Conservation (phyloP, 2,113 vertebrate species). For the Heptranchias perlo region DNA sequence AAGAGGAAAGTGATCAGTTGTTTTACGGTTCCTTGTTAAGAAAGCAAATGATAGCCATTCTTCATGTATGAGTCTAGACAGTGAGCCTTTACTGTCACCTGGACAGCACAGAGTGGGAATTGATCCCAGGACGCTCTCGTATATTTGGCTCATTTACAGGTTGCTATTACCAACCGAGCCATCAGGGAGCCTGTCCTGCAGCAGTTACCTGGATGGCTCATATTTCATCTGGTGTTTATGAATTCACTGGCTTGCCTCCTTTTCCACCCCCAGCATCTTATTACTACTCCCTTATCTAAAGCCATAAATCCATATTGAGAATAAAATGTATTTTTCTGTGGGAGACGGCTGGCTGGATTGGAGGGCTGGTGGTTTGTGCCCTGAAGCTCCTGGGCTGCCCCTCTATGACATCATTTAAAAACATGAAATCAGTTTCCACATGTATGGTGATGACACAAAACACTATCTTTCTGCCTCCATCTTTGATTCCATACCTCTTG, state of each 20-base stretch:
- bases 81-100: not conserved
- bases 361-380: too few relatives aligned
- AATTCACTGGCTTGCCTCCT: not conserved
- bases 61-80: not conserved
- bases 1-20: not conserved
- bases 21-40: not conserved
- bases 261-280: not conserved
- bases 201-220: not conserved
- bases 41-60: not conserved
- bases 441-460: too few relatives aligned
- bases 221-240: not conserved
- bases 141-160: not conserved
- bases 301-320: too few relatives aligned
- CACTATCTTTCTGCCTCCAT: too few relatives aligned
- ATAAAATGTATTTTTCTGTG: not conserved
- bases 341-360: not conserved
- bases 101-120: not conserved
- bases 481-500: too few relatives aligned
- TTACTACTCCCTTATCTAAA: not conserved
- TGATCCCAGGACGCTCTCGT: not conserved
- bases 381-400: not conserved
- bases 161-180: not conserved
- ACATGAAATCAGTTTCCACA: too few relatives aligned
- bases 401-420: too few relatives aligned
- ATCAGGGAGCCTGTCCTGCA: not conserved